A percentile compares a stretch with the other conserved stretches of the same genome.
Evolutionary conservation across 1,140 invertebrate genomes (phyloP).

Genomic region (Brachionus asplanchnoidis): DNA sequence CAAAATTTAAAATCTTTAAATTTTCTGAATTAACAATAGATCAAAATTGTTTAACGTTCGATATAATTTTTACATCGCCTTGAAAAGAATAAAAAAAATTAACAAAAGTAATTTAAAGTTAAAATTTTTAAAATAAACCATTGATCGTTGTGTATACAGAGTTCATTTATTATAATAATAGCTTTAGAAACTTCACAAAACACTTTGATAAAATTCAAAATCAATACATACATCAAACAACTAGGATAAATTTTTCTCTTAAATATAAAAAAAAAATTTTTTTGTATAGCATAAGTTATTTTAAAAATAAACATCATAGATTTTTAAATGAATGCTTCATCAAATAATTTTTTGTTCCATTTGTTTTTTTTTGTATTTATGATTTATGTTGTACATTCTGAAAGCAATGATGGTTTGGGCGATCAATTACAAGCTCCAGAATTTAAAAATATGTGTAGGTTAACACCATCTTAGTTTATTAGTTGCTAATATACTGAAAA

Average conservation of each 20-base stretch:
- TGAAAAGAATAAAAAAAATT: too few relatives aligned
- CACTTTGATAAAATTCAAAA: not conserved
- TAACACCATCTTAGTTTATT: not conserved
- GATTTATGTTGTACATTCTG: not conserved
- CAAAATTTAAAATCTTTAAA: too few relatives aligned
- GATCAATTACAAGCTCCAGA: not conserved
- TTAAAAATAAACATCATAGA: not conserved
- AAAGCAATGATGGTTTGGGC: not conserved
- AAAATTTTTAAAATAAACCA: too few relatives aligned
- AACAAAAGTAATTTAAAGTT: too few relatives aligned
- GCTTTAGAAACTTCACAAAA: not conserved
- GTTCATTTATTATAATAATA: not conserved
- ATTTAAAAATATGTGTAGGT: not conserved
- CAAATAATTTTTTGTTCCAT: not conserved
- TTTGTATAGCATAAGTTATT: not conserved
- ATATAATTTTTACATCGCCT: too few relatives aligned
- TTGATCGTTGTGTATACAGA: too few relatives aligned
- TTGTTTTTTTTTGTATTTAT: not conserved
- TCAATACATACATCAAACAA: not conserved
- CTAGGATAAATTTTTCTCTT: not conserved
- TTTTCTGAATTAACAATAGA: too few relatives aligned
- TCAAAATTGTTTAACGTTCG: too few relatives aligned
- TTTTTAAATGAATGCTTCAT: not conserved
- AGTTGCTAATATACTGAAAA: not conserved
- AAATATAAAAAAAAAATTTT: not conserved